Evolutionary conservation across 2,888 invertebrate genomes (phyloP), one percentile per base, ranked within the genome.

Genomic region (Caenorhabditis drosophilae): DNA sequence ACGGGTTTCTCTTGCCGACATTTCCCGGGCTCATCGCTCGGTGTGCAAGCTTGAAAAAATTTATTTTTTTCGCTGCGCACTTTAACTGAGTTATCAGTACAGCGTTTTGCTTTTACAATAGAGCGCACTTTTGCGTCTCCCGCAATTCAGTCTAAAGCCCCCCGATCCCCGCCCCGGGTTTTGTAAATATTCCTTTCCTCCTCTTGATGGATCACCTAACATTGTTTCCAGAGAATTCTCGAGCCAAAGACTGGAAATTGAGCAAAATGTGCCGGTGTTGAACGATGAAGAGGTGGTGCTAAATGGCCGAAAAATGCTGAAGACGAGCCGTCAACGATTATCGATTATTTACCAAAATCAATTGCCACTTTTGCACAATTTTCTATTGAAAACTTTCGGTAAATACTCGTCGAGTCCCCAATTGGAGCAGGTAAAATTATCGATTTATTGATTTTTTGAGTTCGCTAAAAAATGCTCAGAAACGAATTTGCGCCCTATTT

Each of bases 211-310:
- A n/a, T n/a, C n/a, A n/a, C n/a, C n/a, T n/a, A n/a, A n/a, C n/a
- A n/a, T n/a, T 26, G 11, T 12, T 60, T 60, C 25, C 46, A 60
- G 60, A 36, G 62, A 62, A 44, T 62, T 62, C 41, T 48, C 56
- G 9, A 35, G 26, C 2, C 26, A 52, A 27, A 47, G 62, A 12
- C 48, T 62, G 2, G 56, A 62, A 52, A 40, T 57, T 0, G 62
- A 62, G 23, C 38, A 46, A 1, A 48, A 46, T 4, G 44, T 62
- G 6, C 44, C 42, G 4, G 47, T 49, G 26, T 40, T 38, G 36
- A 27, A 27, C 6, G 44, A 45, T 27, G 31, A 52, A 26, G 49
- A 53, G 35, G 56, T 57, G 12, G 56, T 52, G 0, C 31, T 49
- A 1, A 62, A 52, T 26, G 62, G 62, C 12, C 48, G 44, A 16